Percentiles rank a stretch among this genome's conserved stretches.
phyloP scores from a whole-genome alignment of 2,888 invertebrate genomes.

The Dendrolimus houi region DNA sequence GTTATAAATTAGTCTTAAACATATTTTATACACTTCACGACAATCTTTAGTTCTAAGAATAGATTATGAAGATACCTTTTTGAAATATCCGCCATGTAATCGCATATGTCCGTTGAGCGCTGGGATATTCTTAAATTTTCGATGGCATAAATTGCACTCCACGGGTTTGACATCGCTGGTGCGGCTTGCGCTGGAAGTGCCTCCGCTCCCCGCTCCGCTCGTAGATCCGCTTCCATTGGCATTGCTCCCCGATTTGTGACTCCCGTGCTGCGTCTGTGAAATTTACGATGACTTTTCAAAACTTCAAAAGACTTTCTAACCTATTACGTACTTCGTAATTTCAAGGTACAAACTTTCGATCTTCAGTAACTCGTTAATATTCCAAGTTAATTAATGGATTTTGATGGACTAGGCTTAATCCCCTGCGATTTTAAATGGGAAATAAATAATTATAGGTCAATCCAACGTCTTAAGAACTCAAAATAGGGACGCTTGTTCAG shows the following conservation, averaged over 20 bases:
- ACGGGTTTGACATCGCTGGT: conserved; percentile 88
- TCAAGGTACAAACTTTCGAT: conserved; percentile 62
- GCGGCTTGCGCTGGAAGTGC: conserved; percentile 31
- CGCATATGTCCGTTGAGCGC: conserved; percentile 99
- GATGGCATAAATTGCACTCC: conserved; percentile 95
- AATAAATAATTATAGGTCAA: conserved; percentile 51
- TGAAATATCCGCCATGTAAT: conserved; percentile 97
- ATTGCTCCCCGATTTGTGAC: conserved; percentile 46
- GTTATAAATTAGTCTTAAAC: background rate
- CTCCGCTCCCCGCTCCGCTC: conserved; percentile 31
- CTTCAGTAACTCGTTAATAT: conserved; percentile 62
- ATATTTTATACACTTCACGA: background rate
- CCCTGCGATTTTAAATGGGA: conserved; percentile 37
- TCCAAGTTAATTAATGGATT: conserved; percentile 68
- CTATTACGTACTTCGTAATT: conserved; percentile 66
- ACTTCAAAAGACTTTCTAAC: conserved; percentile 61
- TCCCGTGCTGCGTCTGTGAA: conserved; percentile 60
- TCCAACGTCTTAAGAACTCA: conserved; percentile 23
- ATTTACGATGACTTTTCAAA: conserved; percentile 55
- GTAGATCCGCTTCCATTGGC: conserved; percentile 35
- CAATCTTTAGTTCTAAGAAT: background rate
- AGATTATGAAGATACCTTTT: conserved; percentile 79
- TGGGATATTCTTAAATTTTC: conserved; percentile 97
- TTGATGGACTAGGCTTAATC: conserved; percentile 58
- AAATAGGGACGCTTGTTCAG: conserved; percentile 11